These are phyloP conservation scores for Troides aeacus DNA, from an alignment of 2,888 invertebrate species.

Conservation along the genomic window DNA sequence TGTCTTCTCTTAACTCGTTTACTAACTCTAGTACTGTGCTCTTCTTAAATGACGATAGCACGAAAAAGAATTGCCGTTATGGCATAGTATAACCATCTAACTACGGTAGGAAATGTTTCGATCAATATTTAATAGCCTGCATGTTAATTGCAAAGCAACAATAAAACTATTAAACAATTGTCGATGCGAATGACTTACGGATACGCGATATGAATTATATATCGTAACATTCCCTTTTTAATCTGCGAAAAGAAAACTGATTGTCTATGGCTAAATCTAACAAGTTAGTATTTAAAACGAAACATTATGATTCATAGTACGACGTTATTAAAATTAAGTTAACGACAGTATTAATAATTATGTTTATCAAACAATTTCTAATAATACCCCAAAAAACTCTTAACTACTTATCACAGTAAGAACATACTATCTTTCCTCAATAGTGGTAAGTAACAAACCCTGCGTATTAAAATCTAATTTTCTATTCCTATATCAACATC, in stretches of 20 bases:
- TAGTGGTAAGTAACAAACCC: too few relatives aligned
- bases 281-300: too few relatives aligned
- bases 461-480: too few relatives aligned
- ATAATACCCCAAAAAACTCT: too few relatives aligned
- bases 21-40: not conserved
- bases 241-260: not conserved
- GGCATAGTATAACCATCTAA: not conserved
- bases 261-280: not conserved
- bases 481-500: too few relatives aligned
- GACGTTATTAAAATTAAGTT: too few relatives aligned
- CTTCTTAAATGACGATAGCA: not conserved
- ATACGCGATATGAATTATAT: constrained; percentile 11
- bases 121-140: not conserved
- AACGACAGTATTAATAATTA: too few relatives aligned
- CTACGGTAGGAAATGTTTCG: constrained; percentile 10
- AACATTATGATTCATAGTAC: too few relatives aligned
- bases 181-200: constrained; percentile 17
- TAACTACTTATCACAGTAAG: too few relatives aligned
- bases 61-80: not conserved
- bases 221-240: not conserved
- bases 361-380: too few relatives aligned
- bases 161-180: constrained; percentile 23
- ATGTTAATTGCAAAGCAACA: constrained; percentile 23
- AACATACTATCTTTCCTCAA: too few relatives aligned
- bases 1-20: too few relatives aligned